Conservation (phyloP, 2,113 vertebrate species). For the Acinonyx jubatus region DNA sequence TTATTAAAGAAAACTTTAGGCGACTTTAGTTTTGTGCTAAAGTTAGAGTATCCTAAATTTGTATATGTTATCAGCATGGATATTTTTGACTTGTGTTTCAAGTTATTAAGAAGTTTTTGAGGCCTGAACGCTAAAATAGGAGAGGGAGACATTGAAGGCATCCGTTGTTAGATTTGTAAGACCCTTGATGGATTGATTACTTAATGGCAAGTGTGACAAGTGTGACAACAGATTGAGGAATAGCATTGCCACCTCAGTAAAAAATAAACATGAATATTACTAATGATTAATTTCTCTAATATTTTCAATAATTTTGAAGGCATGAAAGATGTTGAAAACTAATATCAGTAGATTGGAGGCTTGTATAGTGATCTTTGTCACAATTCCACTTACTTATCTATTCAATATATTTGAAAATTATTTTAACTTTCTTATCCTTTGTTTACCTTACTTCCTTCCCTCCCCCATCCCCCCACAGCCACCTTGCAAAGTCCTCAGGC, state of each 20-base stretch:
- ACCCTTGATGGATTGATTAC: constrained; percentile 53
- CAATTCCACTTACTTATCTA: background rate
- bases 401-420: constrained; percentile 5
- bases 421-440: background rate
- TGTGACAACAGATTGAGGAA: constrained; percentile 57
- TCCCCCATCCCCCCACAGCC: background rate
- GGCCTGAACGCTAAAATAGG: constrained; percentile 51
- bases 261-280: constrained; percentile 60
- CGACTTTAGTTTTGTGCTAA: constrained; percentile 5
- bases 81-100: constrained; percentile 50
- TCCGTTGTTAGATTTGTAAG: constrained; percentile 33
- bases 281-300: constrained; percentile 54
- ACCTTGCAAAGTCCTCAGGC: background rate
- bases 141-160: constrained; percentile 43
- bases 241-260: constrained; percentile 53
- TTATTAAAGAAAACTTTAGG: background rate
- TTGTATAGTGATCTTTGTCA: background rate
- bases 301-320: background rate
- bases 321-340: constrained; percentile 43
- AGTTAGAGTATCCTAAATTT: constrained; percentile 33
- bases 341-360: constrained; percentile 13
- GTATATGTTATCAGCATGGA: background rate
- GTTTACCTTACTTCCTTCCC: background rate
- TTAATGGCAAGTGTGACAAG: constrained; percentile 47
- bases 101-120: constrained; percentile 38